phyloP scores from a whole-genome alignment of 1,140 invertebrate species.

The Ylistrum balloti region DNA sequence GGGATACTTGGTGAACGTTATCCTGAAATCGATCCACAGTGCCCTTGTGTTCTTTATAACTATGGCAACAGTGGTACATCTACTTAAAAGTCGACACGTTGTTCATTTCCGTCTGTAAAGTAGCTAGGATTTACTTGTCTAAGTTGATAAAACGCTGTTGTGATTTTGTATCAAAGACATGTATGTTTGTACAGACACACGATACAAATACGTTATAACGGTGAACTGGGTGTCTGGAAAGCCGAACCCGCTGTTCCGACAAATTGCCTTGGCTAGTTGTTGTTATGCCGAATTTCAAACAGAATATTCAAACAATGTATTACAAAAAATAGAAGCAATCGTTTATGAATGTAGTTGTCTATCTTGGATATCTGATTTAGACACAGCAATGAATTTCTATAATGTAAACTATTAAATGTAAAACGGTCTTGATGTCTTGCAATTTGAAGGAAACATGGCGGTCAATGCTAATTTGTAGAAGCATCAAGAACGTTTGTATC shows the following conservation, averaged over 20 bases:
- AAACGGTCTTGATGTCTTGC: too few relatives aligned
- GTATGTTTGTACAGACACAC: background rate
- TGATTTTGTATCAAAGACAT: constrained; percentile 18
- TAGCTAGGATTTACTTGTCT: background rate
- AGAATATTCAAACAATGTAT: background rate
- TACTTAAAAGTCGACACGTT: background rate
- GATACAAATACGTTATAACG: background rate
- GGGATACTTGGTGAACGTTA: background rate
- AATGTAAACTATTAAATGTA: too few relatives aligned
- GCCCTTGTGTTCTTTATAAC: background rate
- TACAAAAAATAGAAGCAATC: too few relatives aligned
- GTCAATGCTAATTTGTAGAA: too few relatives aligned
- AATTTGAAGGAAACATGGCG: too few relatives aligned
- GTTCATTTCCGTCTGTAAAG: background rate
- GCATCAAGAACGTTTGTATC: too few relatives aligned
- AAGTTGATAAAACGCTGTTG: constrained; percentile 13
- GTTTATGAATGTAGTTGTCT: too few relatives aligned
- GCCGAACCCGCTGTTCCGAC: background rate
- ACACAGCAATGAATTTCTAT: too few relatives aligned
- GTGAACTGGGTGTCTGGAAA: background rate
- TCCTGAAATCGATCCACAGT: background rate
- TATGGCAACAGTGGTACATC: background rate
- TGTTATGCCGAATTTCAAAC: background rate
- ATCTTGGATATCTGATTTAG: too few relatives aligned
- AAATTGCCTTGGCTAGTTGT: background rate